phyloP scores from a whole-genome alignment of 1,140 invertebrate species.

The Bombus haemorrhoidalis region DNA sequence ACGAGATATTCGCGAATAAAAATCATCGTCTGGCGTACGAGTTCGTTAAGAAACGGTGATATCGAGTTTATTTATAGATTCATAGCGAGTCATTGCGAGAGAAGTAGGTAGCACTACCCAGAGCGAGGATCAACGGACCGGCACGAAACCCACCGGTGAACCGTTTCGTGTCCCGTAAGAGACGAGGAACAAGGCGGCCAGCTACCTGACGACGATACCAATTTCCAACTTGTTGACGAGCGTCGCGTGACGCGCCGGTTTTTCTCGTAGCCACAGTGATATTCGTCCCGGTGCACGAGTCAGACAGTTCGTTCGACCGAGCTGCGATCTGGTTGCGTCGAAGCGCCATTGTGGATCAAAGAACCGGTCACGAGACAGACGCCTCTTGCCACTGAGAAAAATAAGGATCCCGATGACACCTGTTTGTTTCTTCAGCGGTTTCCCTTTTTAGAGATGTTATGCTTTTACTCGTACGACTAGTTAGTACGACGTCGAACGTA shows the following conservation, averaged over 20 bases:
- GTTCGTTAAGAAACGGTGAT: constrained; percentile 14
- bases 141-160: constrained; percentile 46
- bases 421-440: constrained; percentile 13
- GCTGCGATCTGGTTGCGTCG: constrained; percentile 21
- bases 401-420: constrained; percentile 6
- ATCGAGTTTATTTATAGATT: constrained; percentile 33
- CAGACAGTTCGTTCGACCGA: constrained; percentile 8
- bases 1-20: background rate
- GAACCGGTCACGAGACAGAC: constrained; percentile 24
- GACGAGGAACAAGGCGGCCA: background rate
- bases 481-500: too few relatives aligned
- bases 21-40: background rate
- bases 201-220: constrained; percentile 39
- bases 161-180: constrained; percentile 56
- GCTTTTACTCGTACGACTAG: too few relatives aligned
- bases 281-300: constrained; percentile 2
- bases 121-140: constrained; percentile 27
- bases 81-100: background rate
- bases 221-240: constrained; percentile 74
- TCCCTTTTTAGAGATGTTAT: background rate
- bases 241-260: constrained; percentile 65
- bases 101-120: constrained; percentile 2
- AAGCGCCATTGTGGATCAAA: constrained; percentile 11
- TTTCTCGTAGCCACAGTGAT: constrained; percentile 6
- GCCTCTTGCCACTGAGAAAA: constrained; percentile 1